A percentile compares a stretch with the other conserved stretches of the same genome.
phyloP scores from a whole-genome alignment of 2,888 invertebrate genomes.

The Dolomedes plantarius region DNA sequence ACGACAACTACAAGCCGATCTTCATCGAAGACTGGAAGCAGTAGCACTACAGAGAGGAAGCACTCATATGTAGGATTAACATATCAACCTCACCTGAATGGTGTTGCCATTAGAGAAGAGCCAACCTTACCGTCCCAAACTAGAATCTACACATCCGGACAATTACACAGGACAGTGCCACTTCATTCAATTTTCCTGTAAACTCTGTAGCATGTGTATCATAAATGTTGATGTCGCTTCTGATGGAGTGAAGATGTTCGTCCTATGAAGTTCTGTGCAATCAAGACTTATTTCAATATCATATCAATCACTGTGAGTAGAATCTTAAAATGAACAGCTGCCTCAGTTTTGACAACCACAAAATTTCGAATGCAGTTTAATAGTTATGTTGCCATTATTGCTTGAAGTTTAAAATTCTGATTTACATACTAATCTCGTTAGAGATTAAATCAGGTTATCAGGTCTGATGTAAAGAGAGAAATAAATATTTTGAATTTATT shows the following conservation, averaged over 20 bases:
- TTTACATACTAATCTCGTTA: too few species aligned
- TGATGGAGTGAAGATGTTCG: background rate
- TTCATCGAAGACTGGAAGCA: constrained; percentile 39
- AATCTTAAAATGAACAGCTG: background rate
- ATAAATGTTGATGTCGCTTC: constrained; percentile 32
- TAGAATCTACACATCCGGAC: constrained; percentile 63
- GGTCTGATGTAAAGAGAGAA: too few species aligned
- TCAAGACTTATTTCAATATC: background rate
- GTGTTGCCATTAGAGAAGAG: constrained; percentile 48
- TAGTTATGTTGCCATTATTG: too few species aligned
- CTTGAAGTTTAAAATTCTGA: too few species aligned
- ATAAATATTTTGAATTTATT: too few species aligned
- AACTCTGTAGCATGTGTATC: constrained; percentile 19
- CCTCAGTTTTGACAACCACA: background rate
- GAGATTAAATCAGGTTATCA: too few species aligned
- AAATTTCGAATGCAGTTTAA: too few species aligned
- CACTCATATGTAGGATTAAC: constrained; percentile 65
- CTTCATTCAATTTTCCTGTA: constrained; percentile 58
- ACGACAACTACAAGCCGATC: constrained; percentile 53
- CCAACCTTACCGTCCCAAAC: constrained; percentile 56
- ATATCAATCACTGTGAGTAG: background rate
- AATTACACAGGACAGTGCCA: constrained; percentile 68
- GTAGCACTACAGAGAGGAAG: constrained; percentile 37
- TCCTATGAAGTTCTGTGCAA: constrained; percentile 6
- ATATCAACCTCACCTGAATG: constrained; percentile 51